A percentile compares a stretch with the other conserved stretches of the same genome.
Conservation (phyloP, 2,888 invertebrate species). For the Holacanthella duospinosa region DNA sequence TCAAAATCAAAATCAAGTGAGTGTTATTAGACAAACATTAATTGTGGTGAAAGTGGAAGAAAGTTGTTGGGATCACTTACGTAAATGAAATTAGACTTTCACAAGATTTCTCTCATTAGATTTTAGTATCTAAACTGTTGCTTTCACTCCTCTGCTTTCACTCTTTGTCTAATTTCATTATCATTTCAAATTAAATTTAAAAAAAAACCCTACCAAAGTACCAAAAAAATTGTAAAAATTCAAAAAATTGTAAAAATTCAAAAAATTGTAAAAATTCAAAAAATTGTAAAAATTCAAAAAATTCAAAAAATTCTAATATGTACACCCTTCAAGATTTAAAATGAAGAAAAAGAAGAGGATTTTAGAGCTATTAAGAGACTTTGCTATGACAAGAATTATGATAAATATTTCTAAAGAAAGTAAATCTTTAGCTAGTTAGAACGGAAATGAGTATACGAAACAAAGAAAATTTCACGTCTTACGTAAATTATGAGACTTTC, state of each 20-base stretch:
- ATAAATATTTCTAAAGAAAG: no score
- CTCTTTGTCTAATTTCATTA: not conserved
- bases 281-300: not conserved
- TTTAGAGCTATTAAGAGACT: no score
- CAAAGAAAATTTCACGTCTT: no score
- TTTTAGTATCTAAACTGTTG: not conserved
- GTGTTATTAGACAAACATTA: no score
- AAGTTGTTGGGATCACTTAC: not conserved
- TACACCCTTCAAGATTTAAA: no score
- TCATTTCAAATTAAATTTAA: not conserved
- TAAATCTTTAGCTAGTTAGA: no score
- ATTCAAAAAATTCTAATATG: no score
- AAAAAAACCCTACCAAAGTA: no score
- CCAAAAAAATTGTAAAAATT: not conserved
- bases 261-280: not conserved
- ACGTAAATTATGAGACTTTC: no score
- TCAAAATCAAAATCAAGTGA: not conserved
- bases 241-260: not conserved
- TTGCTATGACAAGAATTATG: no score
- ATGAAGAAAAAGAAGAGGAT: no score
- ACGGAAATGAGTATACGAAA: no score
- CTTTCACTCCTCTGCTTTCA: not conserved
- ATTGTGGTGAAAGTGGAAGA: not conserved
- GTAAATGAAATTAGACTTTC: not conserved
- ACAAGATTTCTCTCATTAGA: not conserved